Evolutionary conservation across 2,888 invertebrate species (phyloP).

Genomic region (Tanypteryx hageni): DNA sequence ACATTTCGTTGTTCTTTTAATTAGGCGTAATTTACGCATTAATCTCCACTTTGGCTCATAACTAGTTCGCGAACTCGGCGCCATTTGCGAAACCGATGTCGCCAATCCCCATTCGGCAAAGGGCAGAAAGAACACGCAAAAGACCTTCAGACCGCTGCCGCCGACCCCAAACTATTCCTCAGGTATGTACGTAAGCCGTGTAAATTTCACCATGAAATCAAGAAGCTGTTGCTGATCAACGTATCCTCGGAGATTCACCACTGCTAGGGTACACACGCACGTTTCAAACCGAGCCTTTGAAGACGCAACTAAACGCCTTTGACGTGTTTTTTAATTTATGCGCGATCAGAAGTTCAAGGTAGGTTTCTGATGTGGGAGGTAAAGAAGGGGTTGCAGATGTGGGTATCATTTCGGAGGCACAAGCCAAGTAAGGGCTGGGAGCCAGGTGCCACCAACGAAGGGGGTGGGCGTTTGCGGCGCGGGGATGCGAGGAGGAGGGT

Average conservation of each 20-base stretch:
- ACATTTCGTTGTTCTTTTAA: neutral
- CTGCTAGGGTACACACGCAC: neutral
- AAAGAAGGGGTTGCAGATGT: neutral
- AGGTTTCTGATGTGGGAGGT: neutral
- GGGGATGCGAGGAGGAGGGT: neutral
- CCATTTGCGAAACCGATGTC: neutral
- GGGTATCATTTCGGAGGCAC: neutral
- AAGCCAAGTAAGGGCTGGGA: neutral
- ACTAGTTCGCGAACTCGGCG: neutral
- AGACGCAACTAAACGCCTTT: neutral
- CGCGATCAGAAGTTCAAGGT: neutral
- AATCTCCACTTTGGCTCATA: neutral
- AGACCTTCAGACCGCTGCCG: neutral
- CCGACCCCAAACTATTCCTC: neutral
- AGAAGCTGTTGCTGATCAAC: neutral
- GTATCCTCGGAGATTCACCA: neutral
- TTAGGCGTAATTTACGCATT: neutral
- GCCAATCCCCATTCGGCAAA: neutral
- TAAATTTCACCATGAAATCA: neutral
- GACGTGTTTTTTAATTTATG: neutral
- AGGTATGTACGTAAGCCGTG: neutral
- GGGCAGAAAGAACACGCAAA: neutral
- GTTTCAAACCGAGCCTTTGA: neutral
- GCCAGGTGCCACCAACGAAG: conserved; percentile 37
- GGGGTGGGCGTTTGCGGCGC: neutral